Conservation (phyloP, 1,140 invertebrate genomes). For the Philopotamus ludificatus region DNA sequence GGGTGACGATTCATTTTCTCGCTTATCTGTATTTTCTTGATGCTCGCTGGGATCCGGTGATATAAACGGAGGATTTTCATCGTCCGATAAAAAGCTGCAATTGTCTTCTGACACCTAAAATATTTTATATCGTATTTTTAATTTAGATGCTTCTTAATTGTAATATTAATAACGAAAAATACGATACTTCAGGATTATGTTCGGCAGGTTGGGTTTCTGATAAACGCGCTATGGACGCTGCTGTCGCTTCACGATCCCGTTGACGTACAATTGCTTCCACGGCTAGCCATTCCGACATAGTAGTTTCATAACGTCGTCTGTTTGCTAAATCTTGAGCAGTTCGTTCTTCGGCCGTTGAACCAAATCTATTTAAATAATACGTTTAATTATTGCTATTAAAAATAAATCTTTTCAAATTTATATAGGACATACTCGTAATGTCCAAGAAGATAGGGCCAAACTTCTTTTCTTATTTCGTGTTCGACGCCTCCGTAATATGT, state of each 20-base stretch:
- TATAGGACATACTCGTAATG: constrained; percentile 69
- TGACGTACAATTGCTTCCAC: constrained; percentile 90
- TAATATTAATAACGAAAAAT: background rate
- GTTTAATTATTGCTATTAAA: background rate
- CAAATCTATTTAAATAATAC: constrained; percentile 57
- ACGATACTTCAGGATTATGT: constrained; percentile 33
- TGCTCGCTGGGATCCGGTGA: constrained; percentile 52
- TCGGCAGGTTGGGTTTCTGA: constrained; percentile 50
- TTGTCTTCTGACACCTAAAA: constrained; percentile 60
- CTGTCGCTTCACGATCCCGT: constrained; percentile 72
- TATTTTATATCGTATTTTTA: background rate
- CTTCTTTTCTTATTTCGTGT: constrained; percentile 75
- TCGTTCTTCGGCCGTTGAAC: constrained; percentile 69
- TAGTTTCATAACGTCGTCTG: constrained; percentile 78
- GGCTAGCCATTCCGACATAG: constrained; percentile 91
- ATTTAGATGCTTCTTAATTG: background rate
- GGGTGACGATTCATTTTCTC: constrained; percentile 30
- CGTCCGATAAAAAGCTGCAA: constrained; percentile 57
- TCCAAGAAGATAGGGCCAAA: constrained; percentile 89
- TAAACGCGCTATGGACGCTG: constrained; percentile 63
- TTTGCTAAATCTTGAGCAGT: constrained; percentile 66
- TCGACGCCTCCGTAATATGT: constrained; percentile 87
- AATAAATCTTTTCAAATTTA: background rate
- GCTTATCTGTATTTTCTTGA: constrained; percentile 28
- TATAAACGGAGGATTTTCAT: constrained; percentile 55